Conservation (phyloP, 2,888 invertebrate species). For the Tenthredo livida region DNA sequence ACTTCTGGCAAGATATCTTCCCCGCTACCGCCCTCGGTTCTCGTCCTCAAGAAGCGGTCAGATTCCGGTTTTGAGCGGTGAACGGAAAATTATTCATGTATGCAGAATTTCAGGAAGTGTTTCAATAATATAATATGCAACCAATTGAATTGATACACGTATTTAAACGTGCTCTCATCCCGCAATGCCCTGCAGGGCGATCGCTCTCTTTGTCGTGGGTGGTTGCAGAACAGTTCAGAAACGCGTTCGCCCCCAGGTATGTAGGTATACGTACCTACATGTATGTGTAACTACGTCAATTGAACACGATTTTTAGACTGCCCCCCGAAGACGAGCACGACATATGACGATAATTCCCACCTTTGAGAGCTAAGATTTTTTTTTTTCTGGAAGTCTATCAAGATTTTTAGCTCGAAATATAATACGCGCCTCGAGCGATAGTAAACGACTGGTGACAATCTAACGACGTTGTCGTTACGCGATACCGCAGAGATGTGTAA, state of each 20-base stretch:
- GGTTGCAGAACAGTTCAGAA: constrained; percentile 21
- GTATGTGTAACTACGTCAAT: constrained; percentile 4
- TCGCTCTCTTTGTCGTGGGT: constrained; percentile 61
- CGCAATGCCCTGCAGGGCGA: constrained; percentile 56
- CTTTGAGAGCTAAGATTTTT: constrained; percentile 2
- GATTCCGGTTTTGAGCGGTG: constrained; percentile 47
- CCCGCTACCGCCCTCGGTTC: neutral
- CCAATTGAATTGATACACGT: constrained; percentile 58
- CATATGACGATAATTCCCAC: neutral
- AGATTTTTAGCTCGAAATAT: neutral
- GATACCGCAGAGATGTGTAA: neutral
- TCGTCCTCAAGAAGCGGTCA: constrained; percentile 38
- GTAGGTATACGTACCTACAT: neutral
- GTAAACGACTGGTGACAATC: constrained; percentile 13
- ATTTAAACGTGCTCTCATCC: constrained; percentile 49
- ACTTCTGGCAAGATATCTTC: constrained; percentile 21
- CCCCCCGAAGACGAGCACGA: constrained; percentile 12
- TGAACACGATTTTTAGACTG: constrained; percentile 23
- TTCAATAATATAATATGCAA: constrained; percentile 62
- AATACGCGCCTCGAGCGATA: neutral
- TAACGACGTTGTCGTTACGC: neutral
- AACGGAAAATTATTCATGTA: constrained; percentile 60
- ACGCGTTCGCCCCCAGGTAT: constrained; percentile 5
- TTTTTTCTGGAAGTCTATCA: constrained; percentile 21
- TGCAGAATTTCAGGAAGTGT: constrained; percentile 63